Base-by-base conservation (phyloP, 2,797 vertebrate species). In the Melopsittacus undulatus region DNA sequence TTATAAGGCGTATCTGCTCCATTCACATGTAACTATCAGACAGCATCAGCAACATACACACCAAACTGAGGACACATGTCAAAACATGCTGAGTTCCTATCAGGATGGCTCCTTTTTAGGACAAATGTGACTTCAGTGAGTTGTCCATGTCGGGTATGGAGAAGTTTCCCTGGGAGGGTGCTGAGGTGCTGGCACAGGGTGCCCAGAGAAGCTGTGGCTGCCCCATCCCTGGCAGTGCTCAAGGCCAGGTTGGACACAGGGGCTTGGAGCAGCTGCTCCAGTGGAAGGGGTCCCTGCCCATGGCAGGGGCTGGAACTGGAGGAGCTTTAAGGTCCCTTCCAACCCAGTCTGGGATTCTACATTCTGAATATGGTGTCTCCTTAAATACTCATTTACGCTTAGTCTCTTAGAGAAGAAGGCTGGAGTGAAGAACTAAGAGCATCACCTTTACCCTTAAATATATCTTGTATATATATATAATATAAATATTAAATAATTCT, bases 1-100 rank as follows among this genome's bases (percentile, higher is more conserved):
- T 59, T 3, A 45, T 30, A 64, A 56, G 74, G 34, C 0, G 0
- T 3, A 8, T 1, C 24, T 0, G 1, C n/a, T 46, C 23, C 43
- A 46, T 21, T 23, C 61, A 21, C 13, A 0, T 0, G 7, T 24
- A 11, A 8, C 57, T 9, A 26, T 23, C 85, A 87, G 68, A 18
- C 38, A 74, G 75, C 75, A 63, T 18, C 13, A 12, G 36, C 36
- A 79, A 43, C 2, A 32, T 9, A 21, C 32, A 32, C 21, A 9
- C 21, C 1, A 1, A 52, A 26, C 21, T 3, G n/a, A 56, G 36
- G 42, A 36, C 1, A 32, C 11, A 9, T 0, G 2, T 26, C 67
- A 56, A 61, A 73, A 40, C n/a, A 24, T 2, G 32, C 38, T 29
- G 7, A 62, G 22, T 11, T 72, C 36, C 51, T 24, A 1, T 1